phyloP scores from a whole-genome alignment of 2,888 invertebrate genomes.

The Strigamia transsilvanica region DNA sequence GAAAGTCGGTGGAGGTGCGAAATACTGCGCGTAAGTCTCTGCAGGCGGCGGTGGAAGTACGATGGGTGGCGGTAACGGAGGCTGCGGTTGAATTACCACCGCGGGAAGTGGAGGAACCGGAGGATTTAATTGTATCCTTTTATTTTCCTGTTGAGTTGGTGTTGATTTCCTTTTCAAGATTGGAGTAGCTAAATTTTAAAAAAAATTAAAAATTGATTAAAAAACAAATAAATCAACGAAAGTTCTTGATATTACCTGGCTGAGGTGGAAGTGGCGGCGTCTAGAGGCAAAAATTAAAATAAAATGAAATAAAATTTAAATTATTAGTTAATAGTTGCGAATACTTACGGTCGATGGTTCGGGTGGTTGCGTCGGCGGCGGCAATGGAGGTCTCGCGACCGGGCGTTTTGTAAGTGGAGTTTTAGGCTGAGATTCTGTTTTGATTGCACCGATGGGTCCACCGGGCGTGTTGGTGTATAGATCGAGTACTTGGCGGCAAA shows the following conservation, averaged over 20 bases:
- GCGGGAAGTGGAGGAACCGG: background rate
- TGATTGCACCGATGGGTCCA: slow-evolving; percentile 62
- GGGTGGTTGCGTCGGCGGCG: no score
- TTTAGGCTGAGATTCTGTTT: slow-evolving; percentile 66
- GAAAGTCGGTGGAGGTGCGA: background rate
- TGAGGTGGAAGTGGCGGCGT: background rate
- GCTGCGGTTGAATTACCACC: background rate
- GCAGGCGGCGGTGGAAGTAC: background rate
- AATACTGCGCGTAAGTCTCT: background rate
- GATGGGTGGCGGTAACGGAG: background rate
- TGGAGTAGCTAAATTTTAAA: background rate
- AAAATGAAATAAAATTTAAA: background rate
- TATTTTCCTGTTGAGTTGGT: background rate
- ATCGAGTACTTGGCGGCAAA: slow-evolving; percentile 92
- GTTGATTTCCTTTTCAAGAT: background rate
- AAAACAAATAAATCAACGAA: background rate
- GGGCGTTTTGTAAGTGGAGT: slow-evolving; percentile 17
- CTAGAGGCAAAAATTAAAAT: background rate
- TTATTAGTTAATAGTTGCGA: background rate
- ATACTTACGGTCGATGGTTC: background rate
- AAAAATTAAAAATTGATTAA: background rate
- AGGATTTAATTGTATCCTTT: background rate
- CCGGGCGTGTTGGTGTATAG: slow-evolving; percentile 80
- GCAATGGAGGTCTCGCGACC: no score
- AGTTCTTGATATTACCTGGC: background rate